phyloP scores from a whole-genome alignment of 2,797 vertebrate genomes.

The Peromyscus eremicus region DNA sequence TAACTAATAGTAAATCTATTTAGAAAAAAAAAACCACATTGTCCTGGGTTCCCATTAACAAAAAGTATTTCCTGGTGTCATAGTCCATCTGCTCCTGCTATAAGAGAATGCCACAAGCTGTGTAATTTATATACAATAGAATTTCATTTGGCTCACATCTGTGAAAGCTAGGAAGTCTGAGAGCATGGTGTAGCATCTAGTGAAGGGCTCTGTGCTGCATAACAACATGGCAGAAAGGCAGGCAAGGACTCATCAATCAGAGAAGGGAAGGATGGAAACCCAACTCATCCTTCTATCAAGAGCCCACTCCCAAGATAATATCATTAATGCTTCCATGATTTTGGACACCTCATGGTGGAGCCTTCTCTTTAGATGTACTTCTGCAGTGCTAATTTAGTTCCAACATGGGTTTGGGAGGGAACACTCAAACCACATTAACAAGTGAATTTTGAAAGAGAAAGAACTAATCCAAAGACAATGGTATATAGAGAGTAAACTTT shows the following conservation, averaged over 20 bases:
- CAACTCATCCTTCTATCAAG: not conserved
- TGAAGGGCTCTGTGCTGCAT: not conserved
- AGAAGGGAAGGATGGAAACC: not conserved
- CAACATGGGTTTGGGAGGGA: not conserved
- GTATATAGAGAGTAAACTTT: not conserved
- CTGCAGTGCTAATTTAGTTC: not conserved
- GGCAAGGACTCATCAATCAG: no score
- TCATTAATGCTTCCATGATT: not conserved
- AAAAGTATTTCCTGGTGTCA: not conserved
- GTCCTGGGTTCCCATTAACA: not conserved
- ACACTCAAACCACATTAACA: not conserved
- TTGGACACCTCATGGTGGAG: no score
- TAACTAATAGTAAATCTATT: conserved; percentile 44
- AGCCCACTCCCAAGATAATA: not conserved
- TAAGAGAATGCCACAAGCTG: not conserved
- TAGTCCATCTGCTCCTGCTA: not conserved
- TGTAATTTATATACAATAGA: not conserved
- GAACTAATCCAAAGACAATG: not conserved
- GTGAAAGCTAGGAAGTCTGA: not conserved
- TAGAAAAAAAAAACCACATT: not conserved
- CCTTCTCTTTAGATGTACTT: not conserved
- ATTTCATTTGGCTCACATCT: not conserved
- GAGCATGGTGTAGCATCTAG: not conserved
- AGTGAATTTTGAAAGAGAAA: not conserved
- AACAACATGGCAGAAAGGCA: not conserved